phyloP scores from a whole-genome alignment of 2,113 vertebrate species.

The Asarcornis scutulata region DNA sequence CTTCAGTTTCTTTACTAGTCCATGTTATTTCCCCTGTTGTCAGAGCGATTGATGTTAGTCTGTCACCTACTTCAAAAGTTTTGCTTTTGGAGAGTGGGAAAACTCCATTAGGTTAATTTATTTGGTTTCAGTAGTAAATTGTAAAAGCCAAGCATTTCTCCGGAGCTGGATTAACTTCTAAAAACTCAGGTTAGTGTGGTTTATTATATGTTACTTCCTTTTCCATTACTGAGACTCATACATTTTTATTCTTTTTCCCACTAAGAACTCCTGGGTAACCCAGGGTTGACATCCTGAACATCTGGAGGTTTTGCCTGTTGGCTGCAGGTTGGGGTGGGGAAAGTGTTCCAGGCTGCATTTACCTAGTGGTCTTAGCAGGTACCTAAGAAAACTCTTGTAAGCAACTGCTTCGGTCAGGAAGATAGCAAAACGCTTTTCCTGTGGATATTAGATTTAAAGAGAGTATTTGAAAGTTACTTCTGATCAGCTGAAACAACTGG shows the following conservation, averaged over 20 bases:
- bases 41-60: background rate
- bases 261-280: accelerated
- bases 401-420: background rate
- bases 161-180: background rate
- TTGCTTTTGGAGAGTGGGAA: background rate
- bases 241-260: background rate
- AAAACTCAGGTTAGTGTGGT: background rate
- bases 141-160: background rate
- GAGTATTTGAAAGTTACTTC: background rate
- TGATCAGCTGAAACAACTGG: background rate
- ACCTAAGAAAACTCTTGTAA: background rate
- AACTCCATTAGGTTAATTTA: background rate
- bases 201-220: background rate
- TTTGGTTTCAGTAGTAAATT: background rate
- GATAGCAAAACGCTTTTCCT: background rate
- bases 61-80: background rate
- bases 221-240: background rate
- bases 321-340: background rate
- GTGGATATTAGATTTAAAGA: background rate
- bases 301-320: background rate
- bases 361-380: background rate
- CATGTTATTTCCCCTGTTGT: background rate
- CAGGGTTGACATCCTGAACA: background rate
- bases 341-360: background rate
- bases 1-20: background rate